Evolutionary conservation across 1,140 invertebrate species (phyloP), one percentile per base, ranked within the genome.

Genomic region (Caerostris extrusa): DNA sequence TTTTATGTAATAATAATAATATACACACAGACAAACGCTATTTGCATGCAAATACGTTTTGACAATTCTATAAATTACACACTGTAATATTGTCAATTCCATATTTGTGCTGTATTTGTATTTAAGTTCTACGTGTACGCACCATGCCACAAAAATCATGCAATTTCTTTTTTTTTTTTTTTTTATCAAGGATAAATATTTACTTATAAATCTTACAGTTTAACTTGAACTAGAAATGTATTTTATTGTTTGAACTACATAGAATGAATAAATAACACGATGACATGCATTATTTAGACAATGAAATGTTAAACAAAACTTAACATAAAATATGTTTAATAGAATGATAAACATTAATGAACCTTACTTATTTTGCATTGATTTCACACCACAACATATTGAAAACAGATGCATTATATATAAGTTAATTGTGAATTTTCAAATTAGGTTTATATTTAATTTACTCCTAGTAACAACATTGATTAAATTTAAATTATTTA

Each of bases 71-170:
- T 77, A 60, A 87, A 56, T 67, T 19, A 87, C 64, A 93, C 83
- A 87, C 61, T 93, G 83, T 93, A 93, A 93, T 93, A 92, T 56
- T 64, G 53, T 87, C 77, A 85, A 83, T 85, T 92, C 89, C 71
- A 90, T 50, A 53, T 92, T 56, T 55, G 90, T 92, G 90, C 90
- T 92, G 58, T 82, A 82, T 64, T 67, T 12, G 34, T 50, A 3
- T 17, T 64, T 50, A 85, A 92, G 55, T 5, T 34, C 90, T 92
- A 92, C 34, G 90, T 92, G 81, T 81, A 92, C 55, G 57, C 71
- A 82, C 14, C 90, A 92, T 92, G 90, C 90, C 81, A 92, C 90
- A 92, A 92, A 82, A 92, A 92, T 14, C 90, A 92, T 92, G 90
- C 90, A 92, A 58, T 7, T 71, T 53, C 34, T 55, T 88, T 34